Evolutionary conservation across 1,140 invertebrate species (phyloP).

Genomic region (Leptestheria dahalacensis): DNA sequence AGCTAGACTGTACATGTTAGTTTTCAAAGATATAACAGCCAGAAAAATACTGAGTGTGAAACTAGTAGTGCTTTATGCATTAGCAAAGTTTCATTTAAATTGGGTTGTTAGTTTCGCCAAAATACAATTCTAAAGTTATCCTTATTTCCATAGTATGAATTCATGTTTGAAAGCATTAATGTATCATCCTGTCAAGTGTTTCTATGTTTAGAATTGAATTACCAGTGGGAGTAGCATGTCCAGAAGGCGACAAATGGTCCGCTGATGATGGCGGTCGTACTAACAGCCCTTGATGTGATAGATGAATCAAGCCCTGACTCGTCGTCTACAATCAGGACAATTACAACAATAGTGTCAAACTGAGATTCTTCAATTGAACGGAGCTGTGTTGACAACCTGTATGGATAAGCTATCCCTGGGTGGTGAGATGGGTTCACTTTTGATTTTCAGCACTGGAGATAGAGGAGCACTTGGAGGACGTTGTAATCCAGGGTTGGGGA

Average conservation of each 20-base stretch:
- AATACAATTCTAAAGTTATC: not conserved
- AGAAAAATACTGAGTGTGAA: too few species aligned
- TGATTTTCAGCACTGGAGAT: constrained; percentile 69
- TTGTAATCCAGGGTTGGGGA: constrained; percentile 40
- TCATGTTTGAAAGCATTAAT: too few species aligned
- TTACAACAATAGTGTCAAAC: not conserved
- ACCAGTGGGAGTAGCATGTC: constrained; percentile 12
- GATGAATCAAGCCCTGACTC: not conserved
- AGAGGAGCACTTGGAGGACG: constrained; percentile 64
- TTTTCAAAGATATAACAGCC: too few species aligned
- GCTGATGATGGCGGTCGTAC: constrained; percentile 20
- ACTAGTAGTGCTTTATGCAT: too few species aligned
- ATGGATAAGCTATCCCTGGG: constrained; percentile 42
- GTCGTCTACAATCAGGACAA: too few species aligned
- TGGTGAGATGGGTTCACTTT: constrained; percentile 86
- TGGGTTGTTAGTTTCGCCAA: too few species aligned
- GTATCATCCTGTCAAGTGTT: too few species aligned
- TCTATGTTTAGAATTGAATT: not conserved
- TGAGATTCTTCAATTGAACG: not conserved
- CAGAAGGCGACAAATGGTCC: constrained; percentile 19
- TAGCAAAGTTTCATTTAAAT: too few species aligned
- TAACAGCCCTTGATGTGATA: constrained; percentile 9
- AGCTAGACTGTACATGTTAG: too few species aligned
- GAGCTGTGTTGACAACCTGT: constrained; percentile 26
- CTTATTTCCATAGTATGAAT: too few species aligned